phyloP scores from a whole-genome alignment of 2,888 invertebrate genomes.

The Apotomis turbidana region DNA sequence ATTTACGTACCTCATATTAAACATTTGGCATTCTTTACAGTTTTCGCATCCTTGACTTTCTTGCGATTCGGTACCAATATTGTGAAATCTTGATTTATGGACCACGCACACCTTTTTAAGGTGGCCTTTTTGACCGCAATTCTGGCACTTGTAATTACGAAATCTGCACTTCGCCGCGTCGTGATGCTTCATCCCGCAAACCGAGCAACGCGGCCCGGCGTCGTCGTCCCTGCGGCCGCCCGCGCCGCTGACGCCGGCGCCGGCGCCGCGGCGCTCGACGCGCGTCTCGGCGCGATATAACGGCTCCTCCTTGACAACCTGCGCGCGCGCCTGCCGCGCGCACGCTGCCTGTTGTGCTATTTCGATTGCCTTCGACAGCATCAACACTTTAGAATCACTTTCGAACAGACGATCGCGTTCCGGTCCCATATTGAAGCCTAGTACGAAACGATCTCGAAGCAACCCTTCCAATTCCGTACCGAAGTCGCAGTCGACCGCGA shows the following conservation, averaged over 20 bases:
- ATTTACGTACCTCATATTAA: too few relatives aligned
- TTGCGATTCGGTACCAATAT: background rate
- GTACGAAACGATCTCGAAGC: background rate
- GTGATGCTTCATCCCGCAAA: background rate
- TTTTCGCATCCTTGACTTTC: too few relatives aligned
- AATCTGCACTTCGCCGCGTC: conserved; percentile 1
- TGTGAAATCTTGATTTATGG: background rate
- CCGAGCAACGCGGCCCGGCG: background rate
- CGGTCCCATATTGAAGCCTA: background rate
- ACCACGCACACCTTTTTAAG: background rate
- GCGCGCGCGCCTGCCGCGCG: background rate
- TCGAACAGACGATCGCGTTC: conserved; percentile 6
- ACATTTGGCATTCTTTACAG: too few relatives aligned
- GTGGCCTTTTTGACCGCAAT: background rate
- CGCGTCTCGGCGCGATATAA: background rate
- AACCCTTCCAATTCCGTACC: background rate
- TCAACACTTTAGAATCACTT: background rate
- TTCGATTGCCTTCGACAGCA: background rate
- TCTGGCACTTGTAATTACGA: conserved; percentile 10
- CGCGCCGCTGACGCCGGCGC: background rate
- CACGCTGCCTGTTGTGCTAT: conserved; percentile 2
- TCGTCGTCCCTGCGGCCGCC: background rate
- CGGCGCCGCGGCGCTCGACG: background rate
- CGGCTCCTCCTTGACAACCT: background rate
- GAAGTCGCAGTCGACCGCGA: background rate